These are phyloP conservation scores for Falco biarmicus DNA, from an alignment of 2,797 vertebrate genomes.

Conservation along the genomic window DNA sequence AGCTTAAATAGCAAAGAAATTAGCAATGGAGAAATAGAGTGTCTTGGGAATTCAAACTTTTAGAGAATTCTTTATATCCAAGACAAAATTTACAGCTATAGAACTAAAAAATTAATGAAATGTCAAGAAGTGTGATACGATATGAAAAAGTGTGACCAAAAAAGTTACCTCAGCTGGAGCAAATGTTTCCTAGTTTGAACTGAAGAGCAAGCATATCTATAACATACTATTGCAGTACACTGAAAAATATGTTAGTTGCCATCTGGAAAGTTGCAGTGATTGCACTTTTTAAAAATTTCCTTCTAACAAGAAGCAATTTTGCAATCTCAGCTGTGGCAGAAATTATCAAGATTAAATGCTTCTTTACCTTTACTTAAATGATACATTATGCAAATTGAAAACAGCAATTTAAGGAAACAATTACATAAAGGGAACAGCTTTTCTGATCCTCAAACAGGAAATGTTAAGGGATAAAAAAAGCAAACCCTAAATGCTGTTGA, in stretches of 20 bases:
- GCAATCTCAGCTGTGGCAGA: conserved; percentile 64
- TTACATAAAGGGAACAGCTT: conserved; percentile 56
- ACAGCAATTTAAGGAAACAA: conserved; percentile 61
- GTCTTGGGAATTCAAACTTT: not conserved
- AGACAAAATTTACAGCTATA: not conserved
- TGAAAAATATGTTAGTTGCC: conserved; percentile 54
- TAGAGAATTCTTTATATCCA: not conserved
- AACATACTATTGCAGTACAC: conserved; percentile 30
- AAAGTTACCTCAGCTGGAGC: not conserved
- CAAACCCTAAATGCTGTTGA: conserved; percentile 10
- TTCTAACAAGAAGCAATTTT: conserved; percentile 66
- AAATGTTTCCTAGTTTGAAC: conserved; percentile 12
- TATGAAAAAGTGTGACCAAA: not conserved
- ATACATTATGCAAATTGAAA: conserved; percentile 68
- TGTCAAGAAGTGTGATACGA: not conserved
- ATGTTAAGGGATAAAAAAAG: conserved; percentile 59
- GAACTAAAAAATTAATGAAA: not conserved
- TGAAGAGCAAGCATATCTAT: conserved; percentile 28
- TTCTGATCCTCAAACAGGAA: conserved; percentile 46
- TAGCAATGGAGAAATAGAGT: not conserved
- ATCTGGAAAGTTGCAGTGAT: conserved; percentile 65
- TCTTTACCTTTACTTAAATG: conserved; percentile 67
- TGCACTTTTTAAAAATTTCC: conserved; percentile 68
- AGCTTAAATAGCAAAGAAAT: not conserved
- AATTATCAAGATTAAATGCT: conserved; percentile 57